Conservation (phyloP, 2,113 vertebrate species). For the Mandrillus leucophaeus region DNA sequence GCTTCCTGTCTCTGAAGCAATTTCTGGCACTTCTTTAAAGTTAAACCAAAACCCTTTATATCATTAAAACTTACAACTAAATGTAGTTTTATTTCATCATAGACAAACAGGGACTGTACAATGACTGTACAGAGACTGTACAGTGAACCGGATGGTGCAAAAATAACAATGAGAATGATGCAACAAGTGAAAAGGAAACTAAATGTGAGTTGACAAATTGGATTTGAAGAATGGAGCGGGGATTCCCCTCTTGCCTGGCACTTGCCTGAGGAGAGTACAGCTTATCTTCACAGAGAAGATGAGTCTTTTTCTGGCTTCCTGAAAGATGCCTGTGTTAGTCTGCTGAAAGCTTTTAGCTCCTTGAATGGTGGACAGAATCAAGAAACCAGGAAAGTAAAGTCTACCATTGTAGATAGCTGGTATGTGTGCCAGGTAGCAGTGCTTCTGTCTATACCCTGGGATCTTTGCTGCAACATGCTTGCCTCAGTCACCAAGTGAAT, state of each 20-base stretch:
- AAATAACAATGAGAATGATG: constrained; percentile 24
- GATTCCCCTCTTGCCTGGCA: neutral
- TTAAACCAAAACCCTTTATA: constrained; percentile 21
- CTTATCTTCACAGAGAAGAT: neutral
- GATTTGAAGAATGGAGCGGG: neutral
- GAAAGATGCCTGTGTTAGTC: neutral
- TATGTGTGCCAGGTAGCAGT: too few species aligned
- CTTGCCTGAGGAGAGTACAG: neutral
- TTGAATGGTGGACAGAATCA: neutral
- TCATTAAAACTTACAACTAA: neutral
- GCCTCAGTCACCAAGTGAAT: neutral
- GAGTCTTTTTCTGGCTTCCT: neutral
- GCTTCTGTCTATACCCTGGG: neutral
- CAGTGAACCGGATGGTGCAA: neutral
- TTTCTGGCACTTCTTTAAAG: constrained; percentile 11
- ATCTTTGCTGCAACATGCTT: neutral
- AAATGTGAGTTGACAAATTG: neutral
- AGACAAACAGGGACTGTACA: too few species aligned
- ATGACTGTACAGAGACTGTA: neutral
- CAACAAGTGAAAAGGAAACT: constrained; percentile 65
- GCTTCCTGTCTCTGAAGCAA: neutral
- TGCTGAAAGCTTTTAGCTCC: neutral
- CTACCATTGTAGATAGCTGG: neutral
- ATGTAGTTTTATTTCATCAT: constrained; percentile 45
- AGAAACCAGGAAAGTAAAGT: neutral